Conservation (phyloP, 2,113 vertebrate genomes). For the Rousettus leschenaultii region DNA sequence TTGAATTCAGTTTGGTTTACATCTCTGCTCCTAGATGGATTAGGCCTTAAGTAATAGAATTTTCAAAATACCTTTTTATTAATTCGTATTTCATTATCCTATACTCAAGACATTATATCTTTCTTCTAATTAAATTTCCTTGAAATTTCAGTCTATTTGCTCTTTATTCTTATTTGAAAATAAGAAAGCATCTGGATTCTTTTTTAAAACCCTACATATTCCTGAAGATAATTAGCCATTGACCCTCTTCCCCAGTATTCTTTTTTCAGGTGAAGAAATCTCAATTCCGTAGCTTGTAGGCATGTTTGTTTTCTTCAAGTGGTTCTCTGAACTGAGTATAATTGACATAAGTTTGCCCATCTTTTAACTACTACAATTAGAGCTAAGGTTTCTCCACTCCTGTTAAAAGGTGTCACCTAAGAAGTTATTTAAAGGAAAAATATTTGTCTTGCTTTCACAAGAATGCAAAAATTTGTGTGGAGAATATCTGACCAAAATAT, state of each 20-base stretch:
- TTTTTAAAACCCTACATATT: background rate
- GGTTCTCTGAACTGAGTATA: background rate
- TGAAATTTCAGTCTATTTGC: conserved; percentile 6
- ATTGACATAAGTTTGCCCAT: background rate
- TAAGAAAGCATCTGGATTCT: background rate
- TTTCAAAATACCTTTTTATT: conserved; percentile 2
- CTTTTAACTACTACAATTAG: background rate
- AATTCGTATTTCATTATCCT: background rate
- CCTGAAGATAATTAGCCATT: background rate
- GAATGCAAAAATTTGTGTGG: background rate
- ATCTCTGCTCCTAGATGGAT: background rate
- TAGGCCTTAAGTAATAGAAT: background rate
- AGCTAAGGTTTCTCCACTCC: background rate
- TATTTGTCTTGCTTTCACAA: conserved; percentile 6
- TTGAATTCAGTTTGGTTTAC: background rate
- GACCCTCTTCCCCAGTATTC: background rate
- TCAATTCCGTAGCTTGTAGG: background rate
- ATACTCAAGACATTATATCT: background rate
- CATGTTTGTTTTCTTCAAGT: background rate
- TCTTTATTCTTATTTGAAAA: background rate
- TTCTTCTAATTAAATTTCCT: conserved; percentile 32
- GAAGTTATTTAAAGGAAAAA: background rate
- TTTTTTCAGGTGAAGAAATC: background rate
- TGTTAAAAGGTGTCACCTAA: background rate
- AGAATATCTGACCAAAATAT: background rate